Conservation (phyloP, 1,140 invertebrate species). For the Euglossa dilemma region DNA sequence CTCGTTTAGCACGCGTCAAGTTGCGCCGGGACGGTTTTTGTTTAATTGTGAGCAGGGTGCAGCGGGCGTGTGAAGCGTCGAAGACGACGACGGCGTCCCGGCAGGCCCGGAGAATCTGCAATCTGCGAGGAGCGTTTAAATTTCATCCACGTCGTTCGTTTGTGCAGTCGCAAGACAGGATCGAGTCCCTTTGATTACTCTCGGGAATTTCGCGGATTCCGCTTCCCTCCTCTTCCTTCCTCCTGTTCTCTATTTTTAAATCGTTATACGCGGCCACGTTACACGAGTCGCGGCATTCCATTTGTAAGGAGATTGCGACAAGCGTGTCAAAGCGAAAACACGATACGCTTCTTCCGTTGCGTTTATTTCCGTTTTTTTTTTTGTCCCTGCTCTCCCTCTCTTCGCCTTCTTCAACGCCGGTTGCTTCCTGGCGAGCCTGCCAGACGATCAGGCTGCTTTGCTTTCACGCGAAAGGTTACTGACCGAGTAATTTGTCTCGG, state of each 20-base stretch:
- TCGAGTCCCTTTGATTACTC: constrained; percentile 37
- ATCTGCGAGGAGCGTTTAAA: constrained; percentile 22
- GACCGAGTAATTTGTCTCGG: background rate
- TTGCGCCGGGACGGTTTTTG: background rate
- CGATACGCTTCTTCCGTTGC: background rate
- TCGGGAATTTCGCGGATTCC: constrained; percentile 6
- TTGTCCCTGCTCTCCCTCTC: background rate
- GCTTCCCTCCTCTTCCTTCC: background rate
- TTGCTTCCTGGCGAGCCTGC: background rate
- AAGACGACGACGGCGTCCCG: background rate
- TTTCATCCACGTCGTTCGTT: constrained; percentile 36
- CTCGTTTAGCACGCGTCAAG: constrained; percentile 9
- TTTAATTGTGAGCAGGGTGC: background rate
- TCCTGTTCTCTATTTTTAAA: constrained; percentile 10
- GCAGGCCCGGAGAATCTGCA: background rate
- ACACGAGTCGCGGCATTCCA: background rate
- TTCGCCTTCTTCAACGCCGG: background rate
- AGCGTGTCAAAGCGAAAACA: constrained; percentile 18
- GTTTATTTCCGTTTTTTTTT: background rate
- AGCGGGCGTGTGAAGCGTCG: background rate
- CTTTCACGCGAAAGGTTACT: background rate
- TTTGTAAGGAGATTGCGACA: constrained; percentile 27
- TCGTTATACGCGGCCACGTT: background rate
- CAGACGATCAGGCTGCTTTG: background rate
- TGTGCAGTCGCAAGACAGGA: constrained; percentile 13